Conservation (phyloP, 1,140 invertebrate species). For the Saxidomus purpurata region DNA sequence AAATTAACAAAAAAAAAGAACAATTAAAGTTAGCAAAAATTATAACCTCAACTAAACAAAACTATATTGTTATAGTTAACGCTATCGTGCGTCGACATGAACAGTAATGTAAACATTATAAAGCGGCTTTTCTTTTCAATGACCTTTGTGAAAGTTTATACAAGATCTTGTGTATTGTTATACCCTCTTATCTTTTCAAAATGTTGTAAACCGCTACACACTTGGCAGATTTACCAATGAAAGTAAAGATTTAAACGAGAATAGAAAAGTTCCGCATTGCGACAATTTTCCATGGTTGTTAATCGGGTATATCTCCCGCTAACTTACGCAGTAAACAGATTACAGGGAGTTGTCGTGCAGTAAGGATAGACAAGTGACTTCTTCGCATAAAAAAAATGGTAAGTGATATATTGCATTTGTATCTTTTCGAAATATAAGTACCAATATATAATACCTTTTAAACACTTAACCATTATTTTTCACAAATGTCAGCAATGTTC, state of each 20-base stretch:
- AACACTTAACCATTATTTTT: too few species aligned
- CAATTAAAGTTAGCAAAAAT: too few species aligned
- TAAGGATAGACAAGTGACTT: background rate
- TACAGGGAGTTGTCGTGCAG: background rate
- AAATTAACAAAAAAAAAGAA: too few species aligned
- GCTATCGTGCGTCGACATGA: too few species aligned
- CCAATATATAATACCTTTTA: too few species aligned
- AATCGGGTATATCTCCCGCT: slow-evolving; percentile 7
- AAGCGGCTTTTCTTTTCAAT: too few species aligned
- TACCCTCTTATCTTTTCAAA: background rate
- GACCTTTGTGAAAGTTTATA: too few species aligned
- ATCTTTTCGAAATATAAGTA: too few species aligned
- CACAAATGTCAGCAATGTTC: too few species aligned
- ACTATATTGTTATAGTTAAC: too few species aligned
- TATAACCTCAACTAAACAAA: too few species aligned
- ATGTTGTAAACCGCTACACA: background rate
- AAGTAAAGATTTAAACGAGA: slow-evolving; percentile 18
- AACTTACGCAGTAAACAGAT: background rate
- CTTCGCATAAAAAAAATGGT: background rate
- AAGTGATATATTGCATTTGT: background rate
- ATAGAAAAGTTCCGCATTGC: slow-evolving; percentile 35
- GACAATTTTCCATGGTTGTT: slow-evolving; percentile 24
- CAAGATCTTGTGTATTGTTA: background rate
- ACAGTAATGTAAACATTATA: too few species aligned
- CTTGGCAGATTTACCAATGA: slow-evolving; percentile 1